Evolutionary conservation across 2,113 vertebrate genomes (phyloP).

Genomic region (Scortum barcoo): DNA sequence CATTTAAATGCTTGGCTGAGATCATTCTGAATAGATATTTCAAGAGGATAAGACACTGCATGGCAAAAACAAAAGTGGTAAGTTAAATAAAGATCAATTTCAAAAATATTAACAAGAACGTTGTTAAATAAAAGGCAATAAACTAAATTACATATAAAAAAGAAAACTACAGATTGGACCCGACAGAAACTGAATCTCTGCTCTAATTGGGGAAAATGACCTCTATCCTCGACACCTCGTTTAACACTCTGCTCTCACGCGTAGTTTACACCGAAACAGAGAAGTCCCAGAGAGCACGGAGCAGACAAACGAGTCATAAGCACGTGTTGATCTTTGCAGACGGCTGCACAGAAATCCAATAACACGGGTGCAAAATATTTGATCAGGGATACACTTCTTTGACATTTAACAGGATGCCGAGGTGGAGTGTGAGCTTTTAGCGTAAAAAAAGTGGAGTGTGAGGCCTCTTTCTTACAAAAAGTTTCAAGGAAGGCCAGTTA

Average conservation of each 20-base stretch:
- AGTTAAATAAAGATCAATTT: not conserved
- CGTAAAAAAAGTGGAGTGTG: not conserved
- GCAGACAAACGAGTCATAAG: not conserved
- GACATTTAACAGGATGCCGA: conserved; percentile 6
- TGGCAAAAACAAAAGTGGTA: not conserved
- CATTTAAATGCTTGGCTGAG: not conserved
- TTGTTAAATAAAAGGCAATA: not conserved
- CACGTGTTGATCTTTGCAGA: conserved; percentile 22
- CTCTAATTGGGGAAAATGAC: not conserved
- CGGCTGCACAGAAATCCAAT: conserved; percentile 38
- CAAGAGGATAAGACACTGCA: not conserved
- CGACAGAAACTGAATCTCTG: conserved; percentile 1
- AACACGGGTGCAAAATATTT: not conserved
- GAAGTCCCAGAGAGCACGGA: conserved; percentile 14
- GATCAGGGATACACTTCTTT: not conserved
- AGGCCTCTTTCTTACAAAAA: not conserved
- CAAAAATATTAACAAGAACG: not conserved
- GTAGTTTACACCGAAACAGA: conserved; percentile 25
- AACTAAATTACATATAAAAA: not conserved
- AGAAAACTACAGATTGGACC: not conserved
- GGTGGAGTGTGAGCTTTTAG: not conserved
- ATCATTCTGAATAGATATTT: conserved; percentile 6
- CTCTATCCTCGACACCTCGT: conserved; percentile 19
- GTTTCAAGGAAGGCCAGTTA: not conserved
- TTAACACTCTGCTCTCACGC: not conserved